These are phyloP conservation scores for Drosophila gaucha DNA, from an alignment of 2,888 invertebrate genomes.

Conservation along the genomic window DNA sequence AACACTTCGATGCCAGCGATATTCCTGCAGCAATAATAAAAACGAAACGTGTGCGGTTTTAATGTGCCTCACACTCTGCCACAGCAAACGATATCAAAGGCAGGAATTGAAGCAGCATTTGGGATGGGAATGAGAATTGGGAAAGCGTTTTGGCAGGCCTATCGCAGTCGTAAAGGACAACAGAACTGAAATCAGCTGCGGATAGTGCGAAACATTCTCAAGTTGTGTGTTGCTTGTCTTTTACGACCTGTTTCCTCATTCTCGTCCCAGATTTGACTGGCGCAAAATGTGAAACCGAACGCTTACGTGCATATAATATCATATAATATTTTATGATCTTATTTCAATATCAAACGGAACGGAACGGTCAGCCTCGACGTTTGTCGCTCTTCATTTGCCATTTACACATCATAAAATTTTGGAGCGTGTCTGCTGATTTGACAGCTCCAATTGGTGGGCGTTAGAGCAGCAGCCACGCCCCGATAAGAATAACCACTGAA, in stretches of 20 bases:
- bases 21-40: slow-evolving; percentile 58
- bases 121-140: neutral
- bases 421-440: slow-evolving; percentile 33
- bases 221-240: slow-evolving; percentile 40
- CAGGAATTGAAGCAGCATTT: neutral
- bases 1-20: slow-evolving; percentile 26
- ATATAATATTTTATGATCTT: slow-evolving; percentile 50
- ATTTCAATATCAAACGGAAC: slow-evolving; percentile 39
- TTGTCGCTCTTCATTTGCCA: slow-evolving; percentile 60
- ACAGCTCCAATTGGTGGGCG: neutral
- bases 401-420: slow-evolving; percentile 64
- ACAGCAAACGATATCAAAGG: slow-evolving; percentile 14
- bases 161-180: slow-evolving; percentile 48
- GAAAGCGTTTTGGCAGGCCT: slow-evolving; percentile 15
- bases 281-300: slow-evolving; percentile 25
- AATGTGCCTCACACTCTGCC: slow-evolving; percentile 46
- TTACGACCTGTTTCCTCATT: slow-evolving; percentile 55
- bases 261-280: slow-evolving; percentile 24
- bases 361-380: slow-evolving; percentile 37
- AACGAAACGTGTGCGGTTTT: slow-evolving; percentile 65
- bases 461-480: slow-evolving; percentile 19
- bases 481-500: slow-evolving; percentile 9
- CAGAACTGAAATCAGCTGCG: slow-evolving; percentile 20
- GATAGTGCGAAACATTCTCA: slow-evolving; percentile 48
- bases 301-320: slow-evolving; percentile 51